Percentiles rank a stretch among this genome's conserved stretches.
Evolutionary conservation across 2,888 invertebrate genomes (phyloP).

Genomic region (Drosophila pseudotalamancana): DNA sequence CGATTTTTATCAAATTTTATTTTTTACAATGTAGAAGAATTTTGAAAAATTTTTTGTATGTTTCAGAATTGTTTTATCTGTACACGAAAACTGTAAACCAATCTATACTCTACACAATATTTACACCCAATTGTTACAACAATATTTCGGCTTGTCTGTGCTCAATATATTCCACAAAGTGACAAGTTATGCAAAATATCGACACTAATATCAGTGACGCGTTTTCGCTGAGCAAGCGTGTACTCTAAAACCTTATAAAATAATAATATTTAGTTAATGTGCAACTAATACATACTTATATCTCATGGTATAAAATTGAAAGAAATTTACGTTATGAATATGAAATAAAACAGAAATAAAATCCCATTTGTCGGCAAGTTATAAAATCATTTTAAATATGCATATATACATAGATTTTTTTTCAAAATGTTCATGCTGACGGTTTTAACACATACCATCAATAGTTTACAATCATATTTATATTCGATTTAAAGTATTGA

Average conservation of each 20-base stretch:
- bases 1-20: constrained; percentile 25
- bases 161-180: too few relatives aligned
- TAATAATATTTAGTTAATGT: constrained; percentile 63
- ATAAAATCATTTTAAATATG: constrained; percentile 15
- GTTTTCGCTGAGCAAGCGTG: constrained; percentile 14
- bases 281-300: constrained; percentile 67
- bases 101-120: not conserved
- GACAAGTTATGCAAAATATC: constrained; percentile 61
- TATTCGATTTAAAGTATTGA: constrained; percentile 8
- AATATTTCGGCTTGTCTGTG: too few relatives aligned
- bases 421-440: constrained; percentile 17
- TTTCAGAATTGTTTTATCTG: constrained; percentile 44
- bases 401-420: not conserved
- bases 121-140: too few relatives aligned
- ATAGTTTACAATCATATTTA: constrained; percentile 9
- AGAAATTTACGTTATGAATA: constrained; percentile 13
- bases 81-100: constrained; percentile 24
- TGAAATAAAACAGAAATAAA: constrained; percentile 17
- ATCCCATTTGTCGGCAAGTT: constrained; percentile 51
- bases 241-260: constrained; percentile 3
- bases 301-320: constrained; percentile 43
- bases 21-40: constrained; percentile 43
- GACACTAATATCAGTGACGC: constrained; percentile 25
- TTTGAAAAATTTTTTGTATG: constrained; percentile 52
- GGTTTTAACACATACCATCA: constrained; percentile 5